phyloP scores from a whole-genome alignment of 2,888 invertebrate genomes.

The Megaustenia siamemsis region DNA sequence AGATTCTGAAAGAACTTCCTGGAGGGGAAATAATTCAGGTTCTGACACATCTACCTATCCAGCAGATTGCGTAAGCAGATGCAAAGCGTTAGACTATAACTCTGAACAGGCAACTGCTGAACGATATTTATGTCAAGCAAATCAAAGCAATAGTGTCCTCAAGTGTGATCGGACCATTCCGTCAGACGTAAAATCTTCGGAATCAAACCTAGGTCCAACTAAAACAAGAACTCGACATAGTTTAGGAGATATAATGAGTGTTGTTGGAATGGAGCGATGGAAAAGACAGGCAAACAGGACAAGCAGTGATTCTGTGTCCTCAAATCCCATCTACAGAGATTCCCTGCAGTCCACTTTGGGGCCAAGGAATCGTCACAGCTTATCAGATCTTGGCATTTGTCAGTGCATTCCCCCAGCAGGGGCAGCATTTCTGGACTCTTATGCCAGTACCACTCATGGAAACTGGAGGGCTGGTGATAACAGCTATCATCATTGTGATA shows the following conservation, averaged over 20 bases:
- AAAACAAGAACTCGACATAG: slow-evolving; percentile 21
- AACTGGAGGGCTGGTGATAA: background rate
- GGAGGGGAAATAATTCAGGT: too few species aligned
- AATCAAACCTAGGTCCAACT: background rate
- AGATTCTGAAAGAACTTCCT: background rate
- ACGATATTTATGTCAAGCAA: background rate
- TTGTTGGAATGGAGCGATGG: background rate
- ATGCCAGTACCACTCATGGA: background rate
- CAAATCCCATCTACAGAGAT: slow-evolving; percentile 52
- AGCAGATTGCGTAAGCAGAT: background rate
- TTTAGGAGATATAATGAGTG: slow-evolving; percentile 14
- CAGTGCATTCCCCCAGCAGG: slow-evolving; percentile 60
- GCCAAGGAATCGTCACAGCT: slow-evolving; percentile 63
- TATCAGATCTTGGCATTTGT: slow-evolving; percentile 67
- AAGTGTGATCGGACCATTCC: background rate
- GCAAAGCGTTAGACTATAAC: background rate
- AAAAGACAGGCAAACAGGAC: background rate
- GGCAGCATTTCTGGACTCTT: background rate
- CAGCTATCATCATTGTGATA: background rate
- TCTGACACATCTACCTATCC: background rate
- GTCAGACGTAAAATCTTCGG: background rate
- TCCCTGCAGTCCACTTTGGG: slow-evolving; percentile 41
- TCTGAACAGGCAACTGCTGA: too few species aligned
- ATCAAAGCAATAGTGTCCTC: background rate
- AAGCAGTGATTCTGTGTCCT: background rate